A percentile compares a stretch with the other conserved stretches of the same genome.
Conservation (phyloP, 2,888 invertebrate genomes). For the Eilema griseolum region DNA sequence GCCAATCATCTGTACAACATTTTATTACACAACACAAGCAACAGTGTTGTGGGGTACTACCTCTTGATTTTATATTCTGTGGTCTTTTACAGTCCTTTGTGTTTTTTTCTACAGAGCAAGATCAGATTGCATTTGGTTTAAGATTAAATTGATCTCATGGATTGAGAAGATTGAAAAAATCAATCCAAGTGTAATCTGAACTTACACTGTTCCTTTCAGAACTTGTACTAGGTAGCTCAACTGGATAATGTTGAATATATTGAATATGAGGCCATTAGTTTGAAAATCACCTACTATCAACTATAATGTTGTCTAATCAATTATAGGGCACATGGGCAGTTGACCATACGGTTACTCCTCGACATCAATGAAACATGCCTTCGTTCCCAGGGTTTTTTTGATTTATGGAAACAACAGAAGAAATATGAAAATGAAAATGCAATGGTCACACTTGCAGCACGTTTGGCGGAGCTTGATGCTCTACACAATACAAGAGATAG, state of each 20-base stretch:
- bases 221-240: not conserved
- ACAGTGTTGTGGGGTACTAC: not conserved
- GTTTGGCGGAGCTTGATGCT: conserved; percentile 90
- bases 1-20: not conserved
- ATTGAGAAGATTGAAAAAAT: no score
- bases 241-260: not conserved
- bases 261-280: not conserved
- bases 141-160: no score
- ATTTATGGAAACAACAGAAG: conserved; percentile 95
- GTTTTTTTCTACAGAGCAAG: not conserved
- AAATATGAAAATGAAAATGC: conserved; percentile 95
- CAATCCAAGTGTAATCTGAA: no score
- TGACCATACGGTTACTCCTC: conserved; percentile 95
- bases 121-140: no score
- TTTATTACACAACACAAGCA: not conserved
- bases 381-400: conserved; percentile 96
- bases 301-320: conserved; percentile 29
- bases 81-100: not conserved
- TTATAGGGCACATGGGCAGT: conserved; percentile 90
- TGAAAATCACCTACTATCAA: conserved; percentile 6
- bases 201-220: not conserved
- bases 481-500: conserved; percentile 86
- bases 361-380: conserved; percentile 97
- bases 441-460: conserved; percentile 88
- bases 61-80: not conserved